These are phyloP conservation scores for Trichonephila clavata DNA, from an alignment of 1,140 invertebrate genomes.

Conservation along the genomic window DNA sequence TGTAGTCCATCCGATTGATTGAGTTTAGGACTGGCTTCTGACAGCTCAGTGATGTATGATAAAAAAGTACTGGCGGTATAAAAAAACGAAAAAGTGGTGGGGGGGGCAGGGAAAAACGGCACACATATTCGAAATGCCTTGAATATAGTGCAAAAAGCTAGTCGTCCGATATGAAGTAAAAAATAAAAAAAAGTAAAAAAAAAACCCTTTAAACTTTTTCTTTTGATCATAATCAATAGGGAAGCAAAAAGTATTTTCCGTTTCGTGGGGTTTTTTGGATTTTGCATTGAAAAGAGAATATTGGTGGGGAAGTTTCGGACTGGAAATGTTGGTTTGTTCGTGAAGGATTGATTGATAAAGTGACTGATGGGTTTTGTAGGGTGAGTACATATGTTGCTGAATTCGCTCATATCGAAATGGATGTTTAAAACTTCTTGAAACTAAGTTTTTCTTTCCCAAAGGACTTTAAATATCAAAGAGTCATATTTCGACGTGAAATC, in stretches of 20 bases:
- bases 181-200: neutral
- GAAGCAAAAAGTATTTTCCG: neutral
- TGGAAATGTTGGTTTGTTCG: neutral
- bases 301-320: neutral
- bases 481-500: too few relatives aligned
- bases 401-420: too few relatives aligned
- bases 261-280: conserved; percentile 3
- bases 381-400: neutral
- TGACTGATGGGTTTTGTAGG: neutral
- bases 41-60: conserved; percentile 65
- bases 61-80: neutral
- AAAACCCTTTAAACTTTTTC: neutral
- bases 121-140: conserved; percentile 43
- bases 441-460: too few relatives aligned
- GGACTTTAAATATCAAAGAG: too few relatives aligned
- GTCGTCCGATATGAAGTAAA: neutral
- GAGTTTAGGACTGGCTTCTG: conserved; percentile 60
- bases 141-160: conserved; percentile 36
- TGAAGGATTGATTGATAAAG: neutral
- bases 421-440: too few relatives aligned
- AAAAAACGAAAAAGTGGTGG: neutral
- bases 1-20: conserved; percentile 56
- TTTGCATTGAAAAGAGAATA: conserved; percentile 1
- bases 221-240: conserved; percentile 24
- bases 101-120: neutral